phyloP scores from a whole-genome alignment of 2,113 vertebrate species.

The Anolis sagrei region DNA sequence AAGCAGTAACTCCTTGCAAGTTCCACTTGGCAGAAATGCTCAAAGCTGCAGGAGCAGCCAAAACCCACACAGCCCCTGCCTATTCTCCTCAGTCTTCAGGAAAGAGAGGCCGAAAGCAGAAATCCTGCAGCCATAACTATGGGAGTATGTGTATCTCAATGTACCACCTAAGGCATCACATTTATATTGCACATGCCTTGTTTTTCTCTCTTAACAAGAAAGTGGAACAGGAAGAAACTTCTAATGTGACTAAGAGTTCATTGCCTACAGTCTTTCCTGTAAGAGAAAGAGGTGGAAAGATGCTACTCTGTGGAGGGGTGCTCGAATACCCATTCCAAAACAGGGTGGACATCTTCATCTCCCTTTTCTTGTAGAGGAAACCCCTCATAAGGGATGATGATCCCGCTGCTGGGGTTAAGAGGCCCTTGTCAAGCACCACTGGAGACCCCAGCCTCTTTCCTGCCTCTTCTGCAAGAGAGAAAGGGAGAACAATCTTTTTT shows the following conservation, averaged over 20 bases:
- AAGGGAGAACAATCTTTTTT: not conserved
- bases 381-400: not conserved
- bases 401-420: not conserved
- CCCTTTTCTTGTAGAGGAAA: not conserved
- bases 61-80: not conserved
- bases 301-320: no score
- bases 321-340: no score
- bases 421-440: not conserved
- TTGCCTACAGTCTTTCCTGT: no score
- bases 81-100: not conserved
- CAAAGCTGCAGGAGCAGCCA: not conserved
- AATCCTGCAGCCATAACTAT: no score
- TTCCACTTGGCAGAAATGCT: not conserved
- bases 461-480: no score
- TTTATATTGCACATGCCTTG: no score
- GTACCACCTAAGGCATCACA: no score
- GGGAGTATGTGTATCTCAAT: no score
- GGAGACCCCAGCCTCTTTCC: not conserved
- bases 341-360: no score
- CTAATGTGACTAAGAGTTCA: no score
- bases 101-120: no score
- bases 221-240: not conserved
- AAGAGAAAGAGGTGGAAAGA: no score
- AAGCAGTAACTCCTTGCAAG: not conserved
- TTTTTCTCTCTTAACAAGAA: not conserved